Evolutionary conservation across 2,888 invertebrate genomes (phyloP).

Genomic region (Eristalinus aeneus): DNA sequence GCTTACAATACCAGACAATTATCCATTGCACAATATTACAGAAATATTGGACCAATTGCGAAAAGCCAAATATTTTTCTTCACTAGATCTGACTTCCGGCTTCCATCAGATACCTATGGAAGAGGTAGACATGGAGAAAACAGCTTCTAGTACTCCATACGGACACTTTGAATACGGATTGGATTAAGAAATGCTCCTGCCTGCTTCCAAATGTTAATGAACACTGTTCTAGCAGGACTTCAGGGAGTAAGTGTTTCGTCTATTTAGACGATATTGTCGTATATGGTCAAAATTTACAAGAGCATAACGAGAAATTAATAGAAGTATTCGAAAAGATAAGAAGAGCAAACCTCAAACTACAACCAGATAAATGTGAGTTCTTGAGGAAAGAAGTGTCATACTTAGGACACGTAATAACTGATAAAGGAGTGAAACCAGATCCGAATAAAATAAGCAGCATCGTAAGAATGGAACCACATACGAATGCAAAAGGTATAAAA

Average conservation of each 20-base stretch:
- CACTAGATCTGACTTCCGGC: background rate
- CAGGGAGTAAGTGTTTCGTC: background rate
- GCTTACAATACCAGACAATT: background rate
- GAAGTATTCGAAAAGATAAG: background rate
- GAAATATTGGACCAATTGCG: background rate
- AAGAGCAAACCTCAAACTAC: conserved; percentile 15
- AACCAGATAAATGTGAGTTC: conserved; percentile 5
- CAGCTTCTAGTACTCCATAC: background rate
- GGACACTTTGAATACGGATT: background rate
- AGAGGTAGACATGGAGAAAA: background rate
- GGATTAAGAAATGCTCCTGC: background rate
- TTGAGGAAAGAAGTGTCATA: conserved; percentile 5
- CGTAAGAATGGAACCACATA: background rate
- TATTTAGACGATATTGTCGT: background rate
- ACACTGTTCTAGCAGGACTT: background rate
- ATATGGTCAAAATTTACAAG: conserved; percentile 1
- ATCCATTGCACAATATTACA: background rate
- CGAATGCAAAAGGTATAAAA: background rate
- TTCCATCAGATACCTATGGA: background rate
- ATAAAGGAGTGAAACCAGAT: background rate
- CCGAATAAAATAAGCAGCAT: background rate
- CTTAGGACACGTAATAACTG: background rate
- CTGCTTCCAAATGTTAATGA: background rate
- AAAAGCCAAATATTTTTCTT: background rate
- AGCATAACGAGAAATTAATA: background rate